Conservation (phyloP, 2,888 invertebrate genomes). For the Drosophila anomalata region DNA sequence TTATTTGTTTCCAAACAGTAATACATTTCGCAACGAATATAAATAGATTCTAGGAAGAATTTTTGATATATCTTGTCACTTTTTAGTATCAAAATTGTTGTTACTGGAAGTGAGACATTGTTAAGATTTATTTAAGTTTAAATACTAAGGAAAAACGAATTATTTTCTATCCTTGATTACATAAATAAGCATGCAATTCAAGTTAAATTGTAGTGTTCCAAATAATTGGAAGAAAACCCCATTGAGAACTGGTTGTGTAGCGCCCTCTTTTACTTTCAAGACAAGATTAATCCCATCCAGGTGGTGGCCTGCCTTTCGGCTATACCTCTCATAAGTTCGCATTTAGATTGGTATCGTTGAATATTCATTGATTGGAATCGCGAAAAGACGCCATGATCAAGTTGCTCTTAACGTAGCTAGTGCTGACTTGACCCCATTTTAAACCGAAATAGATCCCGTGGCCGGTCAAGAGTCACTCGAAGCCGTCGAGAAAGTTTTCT, state of each 20-base stretch:
- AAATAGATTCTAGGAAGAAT: constrained; percentile 9
- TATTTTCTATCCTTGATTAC: no score
- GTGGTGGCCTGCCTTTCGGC: constrained; percentile 12
- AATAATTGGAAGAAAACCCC: constrained; percentile 13
- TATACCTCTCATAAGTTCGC: constrained; percentile 18
- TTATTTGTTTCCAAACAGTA: background rate
- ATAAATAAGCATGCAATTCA: no score
- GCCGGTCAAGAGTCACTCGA: constrained; percentile 61
- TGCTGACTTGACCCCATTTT: constrained; percentile 62
- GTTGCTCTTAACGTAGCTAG: constrained; percentile 21
- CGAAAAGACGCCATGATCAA: constrained; percentile 45
- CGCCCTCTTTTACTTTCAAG: constrained; percentile 39
- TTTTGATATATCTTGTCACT: background rate
- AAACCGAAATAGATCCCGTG: constrained; percentile 59
- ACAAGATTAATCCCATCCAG: constrained; percentile 28
- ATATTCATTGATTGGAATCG: constrained; percentile 56
- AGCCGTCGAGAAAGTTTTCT: constrained; percentile 70
- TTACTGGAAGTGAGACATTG: no score
- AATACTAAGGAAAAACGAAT: no score
- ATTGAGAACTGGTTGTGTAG: constrained; percentile 23
- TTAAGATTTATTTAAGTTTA: background rate
- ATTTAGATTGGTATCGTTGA: constrained; percentile 42
- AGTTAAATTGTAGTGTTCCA: no score
- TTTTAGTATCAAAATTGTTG: background rate
- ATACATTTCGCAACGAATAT: constrained; percentile 6